phyloP scores from a whole-genome alignment of 2,888 invertebrate genomes.

The Sesamia inferens region DNA sequence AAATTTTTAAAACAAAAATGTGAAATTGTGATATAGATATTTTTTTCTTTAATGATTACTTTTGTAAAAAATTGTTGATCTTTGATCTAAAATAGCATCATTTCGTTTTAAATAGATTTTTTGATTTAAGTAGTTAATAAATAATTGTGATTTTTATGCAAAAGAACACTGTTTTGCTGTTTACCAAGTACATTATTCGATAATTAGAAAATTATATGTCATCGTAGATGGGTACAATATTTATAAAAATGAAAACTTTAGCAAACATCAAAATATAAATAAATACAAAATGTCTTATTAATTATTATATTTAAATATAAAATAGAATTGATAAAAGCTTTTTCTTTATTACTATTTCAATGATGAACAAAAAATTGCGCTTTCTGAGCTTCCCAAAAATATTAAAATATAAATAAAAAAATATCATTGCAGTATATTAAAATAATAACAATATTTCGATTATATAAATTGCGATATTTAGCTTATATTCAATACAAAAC shows the following conservation, averaged over 20 bases:
- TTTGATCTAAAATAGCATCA: background rate
- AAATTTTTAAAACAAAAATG: too few species aligned
- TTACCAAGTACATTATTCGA: background rate
- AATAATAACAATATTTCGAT: slow-evolving; percentile 5
- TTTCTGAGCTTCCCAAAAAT: slow-evolving; percentile 1
- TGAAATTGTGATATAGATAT: too few species aligned
- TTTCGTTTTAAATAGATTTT: background rate
- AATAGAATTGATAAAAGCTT: slow-evolving; percentile 9
- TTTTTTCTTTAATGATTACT: background rate
- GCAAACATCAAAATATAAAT: background rate
- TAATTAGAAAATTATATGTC: too few species aligned
- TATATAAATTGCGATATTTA: slow-evolving; percentile 42
- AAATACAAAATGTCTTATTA: background rate
- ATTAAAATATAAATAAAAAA: slow-evolving; percentile 3
- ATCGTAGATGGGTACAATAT: background rate
- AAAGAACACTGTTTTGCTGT: background rate
- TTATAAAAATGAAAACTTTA: slow-evolving; percentile 7
- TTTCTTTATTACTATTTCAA: slow-evolving; percentile 28
- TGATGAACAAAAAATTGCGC: slow-evolving; percentile 11
- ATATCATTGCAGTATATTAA: slow-evolving; percentile 8
- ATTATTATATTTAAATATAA: background rate
- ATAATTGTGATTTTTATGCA: background rate
- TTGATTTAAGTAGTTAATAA: too few species aligned
- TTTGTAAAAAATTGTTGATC: background rate
- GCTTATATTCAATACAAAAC: slow-evolving; percentile 12